Evolutionary conservation across 92 coral and sea anemone genomes (phyloP).

Genomic region (Parazoanthus atlanticus): DNA sequence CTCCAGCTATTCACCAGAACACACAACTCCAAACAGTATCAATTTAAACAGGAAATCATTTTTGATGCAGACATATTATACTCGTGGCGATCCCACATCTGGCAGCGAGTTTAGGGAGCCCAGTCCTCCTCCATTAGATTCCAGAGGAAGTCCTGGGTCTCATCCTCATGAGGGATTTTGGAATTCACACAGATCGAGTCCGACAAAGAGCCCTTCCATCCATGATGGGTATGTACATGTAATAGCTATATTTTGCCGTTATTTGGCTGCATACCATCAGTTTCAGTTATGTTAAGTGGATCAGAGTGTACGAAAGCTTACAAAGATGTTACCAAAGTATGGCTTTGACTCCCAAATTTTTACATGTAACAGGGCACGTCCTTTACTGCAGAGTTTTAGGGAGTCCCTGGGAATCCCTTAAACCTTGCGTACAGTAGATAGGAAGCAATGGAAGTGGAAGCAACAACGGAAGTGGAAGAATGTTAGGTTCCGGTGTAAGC

Average conservation of each 20-base stretch:
- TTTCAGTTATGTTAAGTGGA: not conserved
- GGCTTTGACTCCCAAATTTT: too few species aligned
- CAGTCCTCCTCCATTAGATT: conserved; percentile 11
- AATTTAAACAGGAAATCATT: conserved; percentile 1
- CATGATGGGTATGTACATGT: conserved; percentile 9
- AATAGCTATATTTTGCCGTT: not conserved
- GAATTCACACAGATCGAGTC: conserved; percentile 5
- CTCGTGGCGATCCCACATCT: conserved; percentile 17
- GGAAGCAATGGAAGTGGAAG: too few species aligned
- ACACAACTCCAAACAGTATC: not conserved
- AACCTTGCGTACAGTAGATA: too few species aligned
- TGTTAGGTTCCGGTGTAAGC: too few species aligned
- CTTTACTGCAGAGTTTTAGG: too few species aligned
- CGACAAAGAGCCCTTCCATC: conserved; percentile 13
- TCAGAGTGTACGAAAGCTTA: not conserved
- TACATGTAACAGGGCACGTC: too few species aligned
- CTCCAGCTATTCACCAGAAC: conserved; percentile 9
- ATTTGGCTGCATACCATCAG: not conserved
- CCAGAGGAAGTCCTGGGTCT: conserved; percentile 11
- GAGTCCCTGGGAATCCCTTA: too few species aligned
- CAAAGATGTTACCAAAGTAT: not conserved
- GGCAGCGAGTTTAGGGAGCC: conserved; percentile 40
- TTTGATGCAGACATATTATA: conserved; percentile 30
- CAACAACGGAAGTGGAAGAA: too few species aligned
- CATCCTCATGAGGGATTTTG: not conserved